phyloP scores from a whole-genome alignment of 2,888 invertebrate species.

The Synanthedon tipuliformis region DNA sequence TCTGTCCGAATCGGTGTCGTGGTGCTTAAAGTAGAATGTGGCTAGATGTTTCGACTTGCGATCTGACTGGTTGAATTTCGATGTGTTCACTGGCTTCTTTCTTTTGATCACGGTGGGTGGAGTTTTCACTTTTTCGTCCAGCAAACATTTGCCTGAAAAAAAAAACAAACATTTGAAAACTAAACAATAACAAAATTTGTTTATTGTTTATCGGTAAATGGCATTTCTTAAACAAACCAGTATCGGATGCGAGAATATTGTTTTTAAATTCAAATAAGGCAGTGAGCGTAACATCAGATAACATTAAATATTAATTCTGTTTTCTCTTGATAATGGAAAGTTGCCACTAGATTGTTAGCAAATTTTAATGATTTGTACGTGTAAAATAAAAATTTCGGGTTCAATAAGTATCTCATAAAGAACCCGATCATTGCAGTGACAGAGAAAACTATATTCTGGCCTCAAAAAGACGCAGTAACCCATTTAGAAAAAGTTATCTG shows the following conservation, averaged over 20 bases:
- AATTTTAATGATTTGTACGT: neutral
- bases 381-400: neutral
- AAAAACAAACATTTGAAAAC: constrained; percentile 12
- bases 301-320: neutral
- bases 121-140: constrained; percentile 40
- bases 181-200: constrained; percentile 12
- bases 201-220: constrained; percentile 25
- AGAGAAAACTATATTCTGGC: too few relatives aligned
- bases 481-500: too few relatives aligned
- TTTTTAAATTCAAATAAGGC: constrained; percentile 29
- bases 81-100: constrained; percentile 67
- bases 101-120: constrained; percentile 62
- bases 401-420: too few relatives aligned
- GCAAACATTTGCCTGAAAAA: constrained; percentile 36
- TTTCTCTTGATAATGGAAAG: neutral
- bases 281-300: neutral
- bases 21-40: constrained; percentile 87
- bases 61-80: constrained; percentile 77
- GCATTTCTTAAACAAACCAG: constrained; percentile 16
- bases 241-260: constrained; percentile 22
- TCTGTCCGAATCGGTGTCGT: constrained; percentile 87
- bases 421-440: too few relatives aligned
- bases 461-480: too few relatives aligned
- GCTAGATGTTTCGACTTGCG: constrained; percentile 85
- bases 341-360: neutral